Evolutionary conservation across 2,797 vertebrate genomes (phyloP).

Genomic region (Linurgus olivaceus): DNA sequence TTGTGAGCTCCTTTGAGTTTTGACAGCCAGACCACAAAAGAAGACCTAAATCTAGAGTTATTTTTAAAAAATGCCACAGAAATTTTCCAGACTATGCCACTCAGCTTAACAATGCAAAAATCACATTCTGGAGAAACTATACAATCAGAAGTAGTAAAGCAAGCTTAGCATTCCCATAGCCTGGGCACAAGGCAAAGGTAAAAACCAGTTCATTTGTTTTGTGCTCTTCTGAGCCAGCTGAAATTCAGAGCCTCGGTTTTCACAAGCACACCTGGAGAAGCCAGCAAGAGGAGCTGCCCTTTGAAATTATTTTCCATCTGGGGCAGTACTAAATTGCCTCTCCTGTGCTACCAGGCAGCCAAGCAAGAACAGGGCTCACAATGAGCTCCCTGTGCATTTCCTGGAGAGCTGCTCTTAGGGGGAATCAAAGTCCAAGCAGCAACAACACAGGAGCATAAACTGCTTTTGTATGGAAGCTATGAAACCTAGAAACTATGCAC

Average conservation of each 20-base stretch:
- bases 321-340: not conserved
- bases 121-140: not conserved
- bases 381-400: not conserved
- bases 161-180: not conserved
- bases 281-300: slow-evolving; percentile 10
- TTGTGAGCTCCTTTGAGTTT: not conserved
- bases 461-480: not conserved
- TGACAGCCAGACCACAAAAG: not conserved
- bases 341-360: not conserved
- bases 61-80: not conserved
- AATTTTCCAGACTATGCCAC: not conserved
- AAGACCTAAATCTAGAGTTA: not conserved
- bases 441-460: not conserved
- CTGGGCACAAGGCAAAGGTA: not conserved
- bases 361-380: not conserved
- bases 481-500: not conserved
- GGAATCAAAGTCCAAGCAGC: not conserved
- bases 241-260: slow-evolving; percentile 11
- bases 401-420: not conserved
- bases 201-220: slow-evolving; percentile 14
- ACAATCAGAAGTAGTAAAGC: not conserved
- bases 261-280: slow-evolving; percentile 33
- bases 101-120: not conserved
- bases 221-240: slow-evolving; percentile 1
- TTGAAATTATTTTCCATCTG: slow-evolving; percentile 51